Base-by-base conservation (phyloP, 53 echinoderm and acorn worm species). In the Paelopatides confundens region DNA sequence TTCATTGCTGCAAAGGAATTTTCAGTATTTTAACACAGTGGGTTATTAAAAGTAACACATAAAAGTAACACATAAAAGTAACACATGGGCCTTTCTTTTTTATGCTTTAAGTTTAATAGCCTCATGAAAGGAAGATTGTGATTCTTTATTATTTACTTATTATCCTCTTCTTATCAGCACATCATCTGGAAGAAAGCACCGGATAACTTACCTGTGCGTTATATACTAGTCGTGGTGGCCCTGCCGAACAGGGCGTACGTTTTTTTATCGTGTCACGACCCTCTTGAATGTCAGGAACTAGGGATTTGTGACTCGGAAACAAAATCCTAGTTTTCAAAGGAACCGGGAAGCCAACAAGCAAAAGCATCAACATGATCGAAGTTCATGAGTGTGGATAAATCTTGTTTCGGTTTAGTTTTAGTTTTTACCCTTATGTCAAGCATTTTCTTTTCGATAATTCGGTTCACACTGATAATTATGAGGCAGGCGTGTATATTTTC, bases 1-100 rank as follows among this genome's bases (percentile, higher is more conserved):
- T 39, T 74, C 74, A 74, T 74, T 74, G 74, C 39, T 74, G 74
- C 74, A 74, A 46, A 39, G 74, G 74, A 74, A 74, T 74, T 74
- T 46, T 74, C 26, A 46, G 46, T 74, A 40, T 74, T 74, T 74
- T 27, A 39, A 26, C 74, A 39, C 74, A 74, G 74, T 74, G 38
- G 74, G 74, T 74, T 38, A 35, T 23, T 38, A 33, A 34, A 58
- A 58, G 58, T 58, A 23, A 23, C 58, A 58, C 58, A 58, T 58
- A 33, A 34, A 58, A 58, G 58, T 58, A 23, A 23, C 58, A 58
- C 58, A 58, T 38, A 33, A 34, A 58, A 58, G 58, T 58, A 23
- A 23, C 58, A 58, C 58, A 58, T 58, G n/a, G 24, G 58, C 58
- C 24, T 21, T 23, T 58, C 21, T 21, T 58, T 58, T 58, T 17